Conservation (phyloP, 2,888 invertebrate genomes). For the Melipona bicolor region DNA sequence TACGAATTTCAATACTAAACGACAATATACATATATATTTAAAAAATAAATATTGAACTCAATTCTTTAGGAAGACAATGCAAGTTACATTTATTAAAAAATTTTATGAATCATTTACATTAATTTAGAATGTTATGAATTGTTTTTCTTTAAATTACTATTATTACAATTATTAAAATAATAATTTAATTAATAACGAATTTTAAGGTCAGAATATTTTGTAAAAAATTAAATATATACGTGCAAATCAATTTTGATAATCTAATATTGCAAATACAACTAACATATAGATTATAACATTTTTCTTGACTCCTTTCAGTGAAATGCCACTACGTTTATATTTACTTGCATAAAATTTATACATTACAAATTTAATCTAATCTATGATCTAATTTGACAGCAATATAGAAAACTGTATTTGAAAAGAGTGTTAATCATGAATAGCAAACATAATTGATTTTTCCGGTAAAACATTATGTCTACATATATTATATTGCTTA, state of each 20-base stretch:
- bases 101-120: slow-evolving; percentile 36
- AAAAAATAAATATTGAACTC: not conserved
- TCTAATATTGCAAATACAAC: slow-evolving; percentile 21
- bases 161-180: slow-evolving; percentile 26
- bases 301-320: not conserved
- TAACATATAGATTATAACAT: slow-evolving; percentile 22
- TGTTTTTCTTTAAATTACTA: slow-evolving; percentile 10
- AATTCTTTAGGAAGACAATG: not conserved
- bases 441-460: not conserved
- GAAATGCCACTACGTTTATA: slow-evolving; percentile 13
- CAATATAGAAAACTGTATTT: slow-evolving; percentile 4
- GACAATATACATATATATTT: not conserved
- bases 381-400: slow-evolving; percentile 1
- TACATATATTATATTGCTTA: slow-evolving; percentile 38
- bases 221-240: slow-evolving; percentile 42
- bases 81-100: slow-evolving; percentile 49
- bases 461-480: slow-evolving; percentile 27
- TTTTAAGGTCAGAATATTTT: slow-evolving; percentile 14
- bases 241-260: slow-evolving; percentile 39
- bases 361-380: slow-evolving; percentile 34
- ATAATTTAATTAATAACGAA: slow-evolving; percentile 1
- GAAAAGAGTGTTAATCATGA: slow-evolving; percentile 3
- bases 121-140: slow-evolving; percentile 24
- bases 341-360: slow-evolving; percentile 22
- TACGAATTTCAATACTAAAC: not conserved